These are phyloP conservation scores for Coregonus clupeaformis DNA, from an alignment of 2,113 vertebrate species.

Conservation along the genomic window DNA sequence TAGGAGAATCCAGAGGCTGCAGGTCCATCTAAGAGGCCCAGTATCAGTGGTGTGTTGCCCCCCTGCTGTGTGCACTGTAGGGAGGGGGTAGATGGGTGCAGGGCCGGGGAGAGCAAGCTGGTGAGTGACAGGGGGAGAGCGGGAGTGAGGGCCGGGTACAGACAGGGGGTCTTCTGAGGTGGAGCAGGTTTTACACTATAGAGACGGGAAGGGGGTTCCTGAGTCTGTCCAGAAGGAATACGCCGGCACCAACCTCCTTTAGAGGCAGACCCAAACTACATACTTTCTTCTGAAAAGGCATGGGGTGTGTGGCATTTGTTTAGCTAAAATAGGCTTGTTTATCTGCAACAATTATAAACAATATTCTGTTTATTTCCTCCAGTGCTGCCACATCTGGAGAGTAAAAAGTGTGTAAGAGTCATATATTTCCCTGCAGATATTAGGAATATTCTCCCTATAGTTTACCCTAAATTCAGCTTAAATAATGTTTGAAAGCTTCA, in stretches of 20 bases:
- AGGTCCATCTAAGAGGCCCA: constrained; percentile 32
- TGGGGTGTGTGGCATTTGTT: neutral
- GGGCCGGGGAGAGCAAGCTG: constrained; percentile 2
- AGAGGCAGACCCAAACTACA: neutral
- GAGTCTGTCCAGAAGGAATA: neutral
- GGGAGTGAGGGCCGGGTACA: constrained; percentile 1
- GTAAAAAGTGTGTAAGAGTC: no score
- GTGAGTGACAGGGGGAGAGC: constrained; percentile 13
- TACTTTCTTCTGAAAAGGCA: neutral
- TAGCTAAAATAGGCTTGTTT: neutral
- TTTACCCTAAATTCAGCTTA: neutral
- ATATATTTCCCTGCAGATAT: no score
- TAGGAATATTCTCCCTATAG: neutral
- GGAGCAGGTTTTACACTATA: constrained; percentile 3
- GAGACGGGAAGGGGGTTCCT: neutral
- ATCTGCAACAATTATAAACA: no score
- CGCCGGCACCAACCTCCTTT: neutral
- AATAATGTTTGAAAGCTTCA: neutral
- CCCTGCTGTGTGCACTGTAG: constrained; percentile 29
- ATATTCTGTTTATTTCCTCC: no score
- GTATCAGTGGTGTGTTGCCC: constrained; percentile 9
- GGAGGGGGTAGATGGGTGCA: constrained; percentile 11
- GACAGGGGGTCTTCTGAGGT: constrained; percentile 4
- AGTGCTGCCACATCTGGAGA: no score
- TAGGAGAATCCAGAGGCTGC: constrained; percentile 26